Conservation (phyloP, 1,140 invertebrate genomes). For the Eulimnadia texana region DNA sequence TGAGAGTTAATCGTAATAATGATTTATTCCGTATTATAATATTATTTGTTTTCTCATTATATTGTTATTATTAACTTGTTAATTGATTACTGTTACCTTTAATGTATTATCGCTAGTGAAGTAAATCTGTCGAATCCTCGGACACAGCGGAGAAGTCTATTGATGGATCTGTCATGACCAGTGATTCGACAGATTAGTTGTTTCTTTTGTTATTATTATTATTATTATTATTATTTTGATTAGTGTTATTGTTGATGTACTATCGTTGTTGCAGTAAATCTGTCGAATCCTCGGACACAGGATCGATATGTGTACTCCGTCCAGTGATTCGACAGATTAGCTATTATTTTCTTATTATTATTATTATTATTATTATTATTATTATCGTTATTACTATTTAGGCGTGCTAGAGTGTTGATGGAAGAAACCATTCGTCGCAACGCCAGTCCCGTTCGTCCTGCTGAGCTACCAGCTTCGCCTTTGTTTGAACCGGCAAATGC, state of each 20-base stretch:
- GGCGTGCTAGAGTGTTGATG: slow-evolving; percentile 76
- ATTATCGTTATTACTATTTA: too few species aligned
- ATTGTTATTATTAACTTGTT: background rate
- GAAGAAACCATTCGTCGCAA: slow-evolving; percentile 83
- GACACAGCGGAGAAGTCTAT: too few species aligned
- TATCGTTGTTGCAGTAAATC: background rate
- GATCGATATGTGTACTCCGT: background rate
- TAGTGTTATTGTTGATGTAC: too few species aligned
- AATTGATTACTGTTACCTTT: background rate
- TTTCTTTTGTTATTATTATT: too few species aligned
- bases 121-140: too few species aligned
- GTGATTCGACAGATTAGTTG: too few species aligned
- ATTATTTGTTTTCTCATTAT: background rate
- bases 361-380: too few species aligned
- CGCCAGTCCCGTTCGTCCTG: slow-evolving; percentile 66
- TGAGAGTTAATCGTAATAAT: background rate
- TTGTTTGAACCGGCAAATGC: background rate
- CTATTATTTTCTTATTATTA: too few species aligned
- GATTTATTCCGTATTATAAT: background rate
- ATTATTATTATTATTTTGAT: too few species aligned
- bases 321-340: slow-evolving; percentile 5
- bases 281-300: too few species aligned
- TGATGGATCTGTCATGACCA: too few species aligned
- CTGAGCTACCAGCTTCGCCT: slow-evolving; percentile 22
- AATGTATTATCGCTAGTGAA: background rate